A percentile compares a stretch with the other conserved stretches of the same genome.
These are phyloP conservation scores for Ceratina calcarata DNA, from an alignment of 1,140 invertebrate genomes.

Conservation along the genomic window DNA sequence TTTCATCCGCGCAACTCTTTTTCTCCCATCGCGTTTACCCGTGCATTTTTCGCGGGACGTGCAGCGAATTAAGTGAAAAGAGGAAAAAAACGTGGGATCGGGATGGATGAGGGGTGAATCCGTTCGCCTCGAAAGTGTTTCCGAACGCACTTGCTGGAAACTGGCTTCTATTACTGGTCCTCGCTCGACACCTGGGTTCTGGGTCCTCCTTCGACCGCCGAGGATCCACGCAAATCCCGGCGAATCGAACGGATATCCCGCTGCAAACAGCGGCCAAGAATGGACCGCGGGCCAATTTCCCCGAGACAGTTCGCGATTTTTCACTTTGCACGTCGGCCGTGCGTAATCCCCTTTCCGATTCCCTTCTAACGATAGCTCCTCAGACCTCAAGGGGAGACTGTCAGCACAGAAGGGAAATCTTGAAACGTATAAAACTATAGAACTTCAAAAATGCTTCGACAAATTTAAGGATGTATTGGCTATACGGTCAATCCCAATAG, in stretches of 20 bases:
- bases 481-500: too few species aligned
- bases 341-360: conserved; percentile 43
- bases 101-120: background rate
- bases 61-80: background rate
- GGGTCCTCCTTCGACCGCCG: background rate
- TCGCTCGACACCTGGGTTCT: conserved; percentile 60
- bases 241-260: conserved; percentile 60
- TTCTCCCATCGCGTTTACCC: background rate
- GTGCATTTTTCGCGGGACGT: background rate
- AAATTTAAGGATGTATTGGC: too few species aligned
- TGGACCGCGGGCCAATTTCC: conserved; percentile 59
- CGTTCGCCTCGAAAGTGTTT: conserved; percentile 54
- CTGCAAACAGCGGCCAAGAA: conserved; percentile 32
- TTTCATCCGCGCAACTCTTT: background rate
- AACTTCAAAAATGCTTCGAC: too few species aligned
- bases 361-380: conserved; percentile 40
- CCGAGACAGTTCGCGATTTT: conserved; percentile 57
- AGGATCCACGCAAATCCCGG: conserved; percentile 57
- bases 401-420: conserved; percentile 41
- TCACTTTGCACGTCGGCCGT: conserved; percentile 52
- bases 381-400: conserved; percentile 44
- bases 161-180: conserved; percentile 63
- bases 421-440: background rate
- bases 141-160: conserved; percentile 57
- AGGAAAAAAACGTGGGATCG: background rate